phyloP scores from a whole-genome alignment of 2,113 vertebrate species.

The Chaetodon auriga region DNA sequence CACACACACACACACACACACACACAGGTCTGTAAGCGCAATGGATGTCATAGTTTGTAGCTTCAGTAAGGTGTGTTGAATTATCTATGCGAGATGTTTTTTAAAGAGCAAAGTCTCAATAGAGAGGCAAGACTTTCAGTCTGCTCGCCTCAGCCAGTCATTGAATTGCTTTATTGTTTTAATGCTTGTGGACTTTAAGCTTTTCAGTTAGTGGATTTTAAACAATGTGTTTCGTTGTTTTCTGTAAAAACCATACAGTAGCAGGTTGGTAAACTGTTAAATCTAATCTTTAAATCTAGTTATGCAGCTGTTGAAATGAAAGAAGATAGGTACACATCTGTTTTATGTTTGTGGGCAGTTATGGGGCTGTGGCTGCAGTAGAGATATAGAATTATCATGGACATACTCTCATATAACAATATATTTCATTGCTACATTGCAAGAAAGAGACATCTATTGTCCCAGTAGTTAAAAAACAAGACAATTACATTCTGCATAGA shows the following conservation, averaged over 20 bases:
- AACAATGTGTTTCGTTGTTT: conserved; percentile 18
- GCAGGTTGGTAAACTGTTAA: background rate
- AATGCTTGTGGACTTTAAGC: conserved; percentile 62
- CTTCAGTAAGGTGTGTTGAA: background rate
- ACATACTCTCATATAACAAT: too few species aligned
- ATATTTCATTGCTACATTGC: too few species aligned
- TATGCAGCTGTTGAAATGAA: conserved; percentile 15
- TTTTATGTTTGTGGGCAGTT: background rate
- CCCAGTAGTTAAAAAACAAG: too few species aligned
- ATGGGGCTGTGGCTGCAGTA: background rate
- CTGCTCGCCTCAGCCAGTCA: conserved; percentile 5
- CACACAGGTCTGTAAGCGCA: background rate
- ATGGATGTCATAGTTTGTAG: background rate
- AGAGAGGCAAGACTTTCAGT: background rate
- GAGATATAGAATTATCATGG: background rate
- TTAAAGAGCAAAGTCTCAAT: conserved; percentile 4
- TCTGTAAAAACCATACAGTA: background rate
- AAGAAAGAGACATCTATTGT: too few species aligned
- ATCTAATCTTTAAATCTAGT: background rate
- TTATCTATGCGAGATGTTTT: background rate
- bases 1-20: background rate
- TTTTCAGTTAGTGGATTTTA: background rate
- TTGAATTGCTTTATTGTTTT: conserved; percentile 55
- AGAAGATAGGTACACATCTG: background rate
- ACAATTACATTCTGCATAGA: background rate